Conservation (phyloP, 2,113 vertebrate genomes). For the Hiodon alosoides region DNA sequence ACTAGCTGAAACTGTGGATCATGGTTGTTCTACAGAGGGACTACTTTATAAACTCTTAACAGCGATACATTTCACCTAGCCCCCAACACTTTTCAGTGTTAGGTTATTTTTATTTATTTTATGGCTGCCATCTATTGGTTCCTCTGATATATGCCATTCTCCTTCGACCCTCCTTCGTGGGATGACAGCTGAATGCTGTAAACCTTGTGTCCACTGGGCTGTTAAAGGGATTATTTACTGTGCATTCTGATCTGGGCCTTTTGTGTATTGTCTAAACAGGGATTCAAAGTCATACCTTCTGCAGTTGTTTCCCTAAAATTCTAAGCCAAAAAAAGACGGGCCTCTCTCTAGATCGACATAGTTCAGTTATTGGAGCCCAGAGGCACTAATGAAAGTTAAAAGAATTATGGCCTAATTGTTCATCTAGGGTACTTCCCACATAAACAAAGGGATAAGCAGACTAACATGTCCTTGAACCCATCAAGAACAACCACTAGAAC, state of each 20-base stretch:
- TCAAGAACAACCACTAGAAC: no score
- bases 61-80: neutral
- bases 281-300: neutral
- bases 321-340: no score
- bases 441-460: no score
- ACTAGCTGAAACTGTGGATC: no score
- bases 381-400: no score
- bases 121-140: neutral
- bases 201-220: conserved; percentile 17
- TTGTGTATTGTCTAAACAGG: conserved; percentile 26
- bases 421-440: no score
- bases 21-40: no score
- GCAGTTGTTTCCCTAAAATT: no score
- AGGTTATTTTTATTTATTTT: neutral
- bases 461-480: no score
- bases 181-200: conserved; percentile 34
- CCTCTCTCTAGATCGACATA: no score
- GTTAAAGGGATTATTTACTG: conserved; percentile 35
- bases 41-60: neutral
- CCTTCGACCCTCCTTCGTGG: conserved; percentile 34
- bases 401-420: no score
- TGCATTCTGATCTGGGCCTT: conserved; percentile 17
- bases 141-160: conserved; percentile 22
- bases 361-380: no score
- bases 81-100: neutral